A percentile compares a stretch with the other conserved stretches of the same genome.
phyloP scores from a whole-genome alignment of 1,140 invertebrate genomes.

The Drosophila elegans region DNA sequence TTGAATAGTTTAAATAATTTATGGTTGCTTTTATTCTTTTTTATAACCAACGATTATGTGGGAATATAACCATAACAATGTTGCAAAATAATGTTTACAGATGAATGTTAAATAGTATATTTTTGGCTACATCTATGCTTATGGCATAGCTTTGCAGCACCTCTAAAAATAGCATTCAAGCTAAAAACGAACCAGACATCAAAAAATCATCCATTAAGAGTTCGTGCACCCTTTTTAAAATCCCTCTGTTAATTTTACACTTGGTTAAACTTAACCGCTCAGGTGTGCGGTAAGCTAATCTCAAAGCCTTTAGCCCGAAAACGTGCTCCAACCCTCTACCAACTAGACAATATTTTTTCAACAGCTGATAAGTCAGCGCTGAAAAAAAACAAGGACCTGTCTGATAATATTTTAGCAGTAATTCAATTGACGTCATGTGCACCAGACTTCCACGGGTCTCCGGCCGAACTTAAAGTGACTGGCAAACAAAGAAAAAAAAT shows the following conservation, averaged over 20 bases:
- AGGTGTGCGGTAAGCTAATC: conserved; percentile 22
- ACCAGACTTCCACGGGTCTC: conserved; percentile 11
- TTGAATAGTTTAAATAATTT: conserved; percentile 60
- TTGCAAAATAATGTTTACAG: not conserved
- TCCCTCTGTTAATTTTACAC: conserved; percentile 26
- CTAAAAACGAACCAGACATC: conserved; percentile 3
- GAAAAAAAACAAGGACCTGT: conserved; percentile 37
- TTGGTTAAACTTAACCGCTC: conserved; percentile 16
- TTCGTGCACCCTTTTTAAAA: not conserved
- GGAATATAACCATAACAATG: conserved; percentile 10
- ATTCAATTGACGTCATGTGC: conserved; percentile 62
- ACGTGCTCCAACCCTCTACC: not conserved
- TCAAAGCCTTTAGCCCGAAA: conserved; percentile 2
- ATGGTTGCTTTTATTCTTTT: conserved; percentile 24
- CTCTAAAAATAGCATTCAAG: not conserved
- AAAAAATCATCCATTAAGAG: not conserved
- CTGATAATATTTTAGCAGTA: conserved; percentile 74
- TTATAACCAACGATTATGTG: conserved; percentile 18
- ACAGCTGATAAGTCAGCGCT: conserved; percentile 24
- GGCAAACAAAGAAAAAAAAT: conserved; percentile 55
- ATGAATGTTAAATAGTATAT: not conserved
- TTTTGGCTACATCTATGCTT: too few species aligned
- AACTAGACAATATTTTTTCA: not conserved
- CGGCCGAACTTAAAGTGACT: conserved; percentile 32
- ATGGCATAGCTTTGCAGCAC: not conserved